Evolutionary conservation across 2,797 vertebrate genomes (phyloP), one percentile per base, ranked within the genome.

Genomic region (Novumbra hubbsi): DNA sequence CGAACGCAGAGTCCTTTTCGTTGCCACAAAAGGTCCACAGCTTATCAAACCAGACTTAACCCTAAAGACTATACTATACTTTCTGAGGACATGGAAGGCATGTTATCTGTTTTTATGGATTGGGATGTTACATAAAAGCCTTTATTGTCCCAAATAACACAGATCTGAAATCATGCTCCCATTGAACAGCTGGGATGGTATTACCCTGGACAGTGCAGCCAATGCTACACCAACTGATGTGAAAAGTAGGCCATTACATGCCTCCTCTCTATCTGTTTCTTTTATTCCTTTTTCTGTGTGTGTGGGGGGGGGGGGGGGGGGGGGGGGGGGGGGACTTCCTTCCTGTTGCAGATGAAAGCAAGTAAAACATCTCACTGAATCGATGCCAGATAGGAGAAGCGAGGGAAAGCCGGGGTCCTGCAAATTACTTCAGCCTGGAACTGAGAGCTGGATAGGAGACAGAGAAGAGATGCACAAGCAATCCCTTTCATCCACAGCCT

Each of bases 281-380:
- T 24, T 60, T 24, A 60, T 27, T 60, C 27, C 34, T 69, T 24
- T 41, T 24, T 38, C 55, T 63, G 16, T 5, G n/a, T 49, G 41
- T 12, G 41, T 45, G 9, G 11, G 41, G 9, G 9, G 4, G 41
- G 3, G 3, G 3, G 34, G 3, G 3, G 17, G 73, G 12, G 52
- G 1, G 52, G 12, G 73, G 71, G 49, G 60, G 27, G 14, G 49
- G 71, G 65, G 1, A 60, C 72, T 75, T 85, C 74, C 80, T 86
- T 81, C 76, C 73, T 78, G 32, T 73, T 72, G 38, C 30, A 83
- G 83, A 85, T 83, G 0, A 83, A 83, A 84, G 71, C 67, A 69
- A 28, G 14, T 34, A 34, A 70, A 77, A 21, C 48, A 32, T 69
- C 75, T 66, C 69, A 52, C n/a, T 64, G 7, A 9, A 41, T 9